A percentile compares a stretch with the other conserved stretches of the same genome.
Conservation (phyloP, 2,113 vertebrate species). For the Zapus hudsonius region DNA sequence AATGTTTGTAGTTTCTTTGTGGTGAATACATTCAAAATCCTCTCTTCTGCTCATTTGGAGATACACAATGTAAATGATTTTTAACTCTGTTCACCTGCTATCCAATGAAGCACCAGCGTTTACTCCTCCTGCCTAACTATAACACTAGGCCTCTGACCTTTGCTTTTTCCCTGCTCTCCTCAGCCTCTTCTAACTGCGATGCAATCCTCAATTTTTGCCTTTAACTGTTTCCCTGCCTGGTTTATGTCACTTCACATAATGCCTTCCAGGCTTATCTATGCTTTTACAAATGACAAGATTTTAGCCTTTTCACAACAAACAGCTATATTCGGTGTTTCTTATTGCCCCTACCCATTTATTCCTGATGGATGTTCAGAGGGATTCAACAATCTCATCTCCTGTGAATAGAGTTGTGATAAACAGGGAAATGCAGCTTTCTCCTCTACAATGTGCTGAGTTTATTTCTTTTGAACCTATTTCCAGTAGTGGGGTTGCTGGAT, state of each 20-base stretch:
- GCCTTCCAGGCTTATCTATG: neutral
- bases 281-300: neutral
- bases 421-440: too few relatives aligned
- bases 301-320: too few relatives aligned
- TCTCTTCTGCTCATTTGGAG: neutral
- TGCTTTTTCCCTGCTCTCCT: neutral
- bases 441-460: neutral
- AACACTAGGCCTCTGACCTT: neutral
- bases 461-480: neutral
- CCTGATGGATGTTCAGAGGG: neutral
- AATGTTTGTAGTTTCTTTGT: neutral
- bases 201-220: neutral
- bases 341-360: neutral
- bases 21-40: neutral
- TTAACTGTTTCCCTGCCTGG: neutral
- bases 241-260: neutral
- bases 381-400: too few relatives aligned
- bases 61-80: neutral
- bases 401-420: neutral
- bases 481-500: neutral
- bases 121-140: neutral
- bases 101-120: neutral
- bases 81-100: neutral
- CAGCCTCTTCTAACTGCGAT: neutral
- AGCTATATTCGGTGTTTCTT: rapidly evolving